These are phyloP conservation scores for Dolichoris vasculosae DNA, from an alignment of 1,140 invertebrate species.

Conservation along the genomic window DNA sequence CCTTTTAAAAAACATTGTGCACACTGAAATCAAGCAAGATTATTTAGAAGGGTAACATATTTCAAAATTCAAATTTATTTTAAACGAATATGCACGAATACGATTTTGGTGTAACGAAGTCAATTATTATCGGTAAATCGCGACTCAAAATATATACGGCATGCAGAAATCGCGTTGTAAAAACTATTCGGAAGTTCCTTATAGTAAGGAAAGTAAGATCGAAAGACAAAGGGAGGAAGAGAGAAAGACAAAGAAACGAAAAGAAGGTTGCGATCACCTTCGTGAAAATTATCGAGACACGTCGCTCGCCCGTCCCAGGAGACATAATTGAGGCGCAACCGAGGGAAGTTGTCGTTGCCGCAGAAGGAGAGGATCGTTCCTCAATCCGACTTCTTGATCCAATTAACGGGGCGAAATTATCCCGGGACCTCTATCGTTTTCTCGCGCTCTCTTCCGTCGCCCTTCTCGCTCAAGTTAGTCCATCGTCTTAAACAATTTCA, in stretches of 20 bases:
- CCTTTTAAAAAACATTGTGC: background rate
- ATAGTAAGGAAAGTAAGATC: background rate
- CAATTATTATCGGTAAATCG: background rate
- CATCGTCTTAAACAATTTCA: constrained; percentile 72
- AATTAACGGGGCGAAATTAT: constrained; percentile 69
- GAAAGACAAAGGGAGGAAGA: constrained; percentile 12
- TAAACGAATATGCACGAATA: too few relatives aligned
- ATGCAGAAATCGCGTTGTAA: background rate
- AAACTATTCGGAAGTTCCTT: background rate
- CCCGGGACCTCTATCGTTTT: constrained; percentile 52
- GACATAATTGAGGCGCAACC: constrained; percentile 64
- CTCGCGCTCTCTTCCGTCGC: background rate
- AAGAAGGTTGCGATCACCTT: constrained; percentile 11
- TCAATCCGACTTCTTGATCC: constrained; percentile 66
- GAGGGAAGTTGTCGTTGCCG: constrained; percentile 43
- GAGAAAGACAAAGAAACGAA: constrained; percentile 20
- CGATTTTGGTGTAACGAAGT: background rate
- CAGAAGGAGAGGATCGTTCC: constrained; percentile 59
- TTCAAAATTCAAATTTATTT: background rate
- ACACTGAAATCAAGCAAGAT: background rate
- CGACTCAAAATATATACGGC: background rate
- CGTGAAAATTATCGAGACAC: constrained; percentile 55
- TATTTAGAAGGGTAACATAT: background rate
- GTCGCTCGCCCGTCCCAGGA: constrained; percentile 49
- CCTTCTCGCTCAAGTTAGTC: constrained; percentile 2